These are phyloP conservation scores for Clitarchus hookeri DNA, from an alignment of 2,888 invertebrate species.

Conservation along the genomic window DNA sequence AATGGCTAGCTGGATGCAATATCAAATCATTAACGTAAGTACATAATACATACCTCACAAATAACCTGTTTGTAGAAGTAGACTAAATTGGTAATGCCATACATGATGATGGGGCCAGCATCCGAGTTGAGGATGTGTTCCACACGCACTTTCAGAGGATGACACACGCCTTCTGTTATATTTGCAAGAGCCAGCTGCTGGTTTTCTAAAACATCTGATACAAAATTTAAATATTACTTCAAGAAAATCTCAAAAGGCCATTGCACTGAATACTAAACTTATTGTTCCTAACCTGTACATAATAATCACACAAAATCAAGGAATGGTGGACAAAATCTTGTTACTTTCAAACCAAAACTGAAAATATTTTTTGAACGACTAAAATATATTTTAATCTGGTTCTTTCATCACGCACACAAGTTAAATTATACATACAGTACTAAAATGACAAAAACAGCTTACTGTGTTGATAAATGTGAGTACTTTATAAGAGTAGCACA, in stretches of 20 bases:
- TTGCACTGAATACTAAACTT: neutral
- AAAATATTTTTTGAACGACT: too few relatives aligned
- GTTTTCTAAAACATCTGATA: slow-evolving; percentile 66
- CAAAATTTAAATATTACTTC: neutral
- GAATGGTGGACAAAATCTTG: neutral
- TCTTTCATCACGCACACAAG: too few relatives aligned
- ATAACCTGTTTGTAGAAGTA: slow-evolving; percentile 87
- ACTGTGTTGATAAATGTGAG: too few relatives aligned
- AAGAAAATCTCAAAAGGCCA: neutral
- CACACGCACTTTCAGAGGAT: slow-evolving; percentile 88
- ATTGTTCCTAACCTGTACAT: neutral
- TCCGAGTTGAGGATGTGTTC: slow-evolving; percentile 88
- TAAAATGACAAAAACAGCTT: too few relatives aligned
- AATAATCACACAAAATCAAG: neutral
- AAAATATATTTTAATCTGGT: too few relatives aligned
- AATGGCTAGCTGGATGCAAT: too few relatives aligned
- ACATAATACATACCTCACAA: slow-evolving; percentile 58
- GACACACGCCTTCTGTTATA: slow-evolving; percentile 93
- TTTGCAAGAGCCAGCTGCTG: slow-evolving; percentile 71
- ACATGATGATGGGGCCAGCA: slow-evolving; percentile 81
- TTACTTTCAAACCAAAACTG: too few relatives aligned
- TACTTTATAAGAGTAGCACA: too few relatives aligned
- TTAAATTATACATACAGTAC: too few relatives aligned
- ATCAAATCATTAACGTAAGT: neutral
- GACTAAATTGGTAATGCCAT: slow-evolving; percentile 86